Evolutionary conservation across 1,140 invertebrate genomes (phyloP), one percentile per base, ranked within the genome.

Genomic region (Neodiprion virginianus): DNA sequence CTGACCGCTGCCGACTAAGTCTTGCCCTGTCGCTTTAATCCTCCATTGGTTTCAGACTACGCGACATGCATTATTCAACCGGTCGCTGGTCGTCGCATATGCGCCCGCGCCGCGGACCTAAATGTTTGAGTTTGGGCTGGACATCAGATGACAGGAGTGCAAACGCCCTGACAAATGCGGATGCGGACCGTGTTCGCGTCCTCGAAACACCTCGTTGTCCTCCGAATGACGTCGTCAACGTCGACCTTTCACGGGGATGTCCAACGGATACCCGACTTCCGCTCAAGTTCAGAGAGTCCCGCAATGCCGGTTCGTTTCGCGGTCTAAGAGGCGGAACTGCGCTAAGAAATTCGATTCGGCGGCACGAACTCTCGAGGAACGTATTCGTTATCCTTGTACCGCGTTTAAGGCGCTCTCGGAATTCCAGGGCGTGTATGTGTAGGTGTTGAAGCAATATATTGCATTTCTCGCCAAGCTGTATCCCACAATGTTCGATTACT

Each of bases 41-140:
- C 76, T 70, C 76, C 73, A 77, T 73, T 77, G 76, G 76, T 75
- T 74, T 49, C 70, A 66, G 71, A 72, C 72, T 77, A 77, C 74
- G 73, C 76, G 53, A 67, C 71, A 77, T 77, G 73, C 76, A 77
- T 77, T 77, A 77, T 77, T 77, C 76, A 77, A 71, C n/a, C 71
- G 72, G 66, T 67, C 67, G 76, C 67, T 70, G 71, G 73, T 74
- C 73, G 73, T 72, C 73, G 76, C 76, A 77, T 77, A 77, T 77
- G 74, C 76, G 74, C 76, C 28, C 70, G 23, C 14, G 21, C 71
- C 71, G 76, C 67, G 50, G 67, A 67, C 71, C 76, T 77, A 77
- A 77, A 77, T 77, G 76, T 75, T 77, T 75, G 73, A 77, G 53
- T 61, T 61, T 61, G 53, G 5, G 53, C 53, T 17, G n/a, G 53